phyloP scores from a whole-genome alignment of 2,113 vertebrate genomes.

The Tinamus guttatus region DNA sequence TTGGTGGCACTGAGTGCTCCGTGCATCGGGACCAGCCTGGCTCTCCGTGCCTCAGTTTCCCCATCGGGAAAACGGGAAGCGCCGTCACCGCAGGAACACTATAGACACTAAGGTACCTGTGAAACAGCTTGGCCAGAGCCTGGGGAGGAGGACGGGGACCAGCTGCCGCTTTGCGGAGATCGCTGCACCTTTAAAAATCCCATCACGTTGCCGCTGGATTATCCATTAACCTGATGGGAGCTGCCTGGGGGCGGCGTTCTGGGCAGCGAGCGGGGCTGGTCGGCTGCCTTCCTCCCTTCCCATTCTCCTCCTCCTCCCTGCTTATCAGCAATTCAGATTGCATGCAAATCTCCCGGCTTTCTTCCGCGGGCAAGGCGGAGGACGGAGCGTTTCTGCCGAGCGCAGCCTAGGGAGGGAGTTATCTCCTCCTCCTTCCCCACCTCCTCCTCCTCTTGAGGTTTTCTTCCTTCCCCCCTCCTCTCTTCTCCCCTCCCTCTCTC shows the following conservation, averaged over 20 bases:
- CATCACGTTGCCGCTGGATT: slow-evolving; percentile 78
- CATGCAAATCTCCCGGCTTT: slow-evolving; percentile 83
- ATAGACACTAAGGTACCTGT: background rate
- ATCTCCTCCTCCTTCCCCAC: background rate
- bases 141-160: too few species aligned
- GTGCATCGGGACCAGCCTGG: too few species aligned
- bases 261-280: slow-evolving; percentile 17
- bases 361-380: slow-evolving; percentile 49
- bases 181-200: slow-evolving; percentile 76
- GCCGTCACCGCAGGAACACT: background rate
- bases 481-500: background rate
- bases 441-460: slow-evolving; percentile 29
- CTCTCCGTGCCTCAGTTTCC: background rate
- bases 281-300: background rate
- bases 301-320: slow-evolving; percentile 29
- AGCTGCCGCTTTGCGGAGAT: background rate
- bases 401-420: background rate
- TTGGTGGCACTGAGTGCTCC: accelerated
- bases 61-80: background rate
- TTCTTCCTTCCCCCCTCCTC: slow-evolving; percentile 37
- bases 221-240: slow-evolving; percentile 78
- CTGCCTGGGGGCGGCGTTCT: slow-evolving; percentile 85
- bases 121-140: background rate
- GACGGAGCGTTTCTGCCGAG: background rate
- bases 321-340: slow-evolving; percentile 90